Evolutionary conservation across 53 echinoderm and acorn worm species (phyloP).

Genomic region (Henricia sp.): DNA sequence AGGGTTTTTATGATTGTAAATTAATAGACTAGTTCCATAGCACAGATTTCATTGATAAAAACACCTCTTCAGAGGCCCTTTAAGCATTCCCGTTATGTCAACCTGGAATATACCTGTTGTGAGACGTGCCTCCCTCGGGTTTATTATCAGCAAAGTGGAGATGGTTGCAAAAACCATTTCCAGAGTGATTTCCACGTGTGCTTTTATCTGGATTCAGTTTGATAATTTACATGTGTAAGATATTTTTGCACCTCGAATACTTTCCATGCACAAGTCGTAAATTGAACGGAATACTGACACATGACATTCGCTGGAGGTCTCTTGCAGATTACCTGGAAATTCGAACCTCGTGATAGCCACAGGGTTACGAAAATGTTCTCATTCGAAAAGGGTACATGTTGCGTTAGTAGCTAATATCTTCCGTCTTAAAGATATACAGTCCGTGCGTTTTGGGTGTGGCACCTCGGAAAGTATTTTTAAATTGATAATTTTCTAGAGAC

Average conservation of each 20-base stretch:
- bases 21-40: neutral
- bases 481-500: too few species aligned
- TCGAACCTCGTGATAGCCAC: conserved; percentile 9
- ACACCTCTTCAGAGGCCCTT: neutral
- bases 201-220: neutral
- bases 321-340: neutral
- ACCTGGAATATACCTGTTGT: neutral
- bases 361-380: too few species aligned
- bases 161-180: conserved; percentile 10
- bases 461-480: too few species aligned
- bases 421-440: too few species aligned
- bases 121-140: conserved; percentile 2
- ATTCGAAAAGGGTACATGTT: too few species aligned
- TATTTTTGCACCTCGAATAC: conserved; percentile 30
- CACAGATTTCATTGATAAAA: neutral
- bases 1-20: neutral
- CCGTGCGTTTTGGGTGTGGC: too few species aligned
- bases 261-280: conserved; percentile 4
- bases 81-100: neutral
- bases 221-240: neutral
- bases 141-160: conserved; percentile 7
- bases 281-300: neutral
- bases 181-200: conserved; percentile 32
- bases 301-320: neutral
- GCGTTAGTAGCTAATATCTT: too few species aligned